phyloP scores from a whole-genome alignment of 2,113 vertebrate species.

The Eubucco bourcierii region DNA sequence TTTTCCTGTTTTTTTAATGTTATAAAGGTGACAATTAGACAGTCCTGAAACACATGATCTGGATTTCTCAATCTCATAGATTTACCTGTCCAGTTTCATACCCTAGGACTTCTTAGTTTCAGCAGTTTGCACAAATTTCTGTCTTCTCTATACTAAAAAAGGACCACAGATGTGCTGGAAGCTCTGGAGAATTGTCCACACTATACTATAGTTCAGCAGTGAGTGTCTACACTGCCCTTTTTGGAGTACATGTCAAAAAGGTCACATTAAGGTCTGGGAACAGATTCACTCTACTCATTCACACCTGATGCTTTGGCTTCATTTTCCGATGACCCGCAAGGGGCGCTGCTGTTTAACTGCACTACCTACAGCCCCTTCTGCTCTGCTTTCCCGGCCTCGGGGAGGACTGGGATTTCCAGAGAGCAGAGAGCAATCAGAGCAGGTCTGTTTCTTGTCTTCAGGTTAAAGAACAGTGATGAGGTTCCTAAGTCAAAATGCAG shows the following conservation, averaged over 20 bases:
- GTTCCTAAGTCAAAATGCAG: not conserved
- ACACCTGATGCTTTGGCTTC: rapidly evolving
- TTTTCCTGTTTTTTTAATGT: not conserved
- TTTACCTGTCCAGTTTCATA: not conserved
- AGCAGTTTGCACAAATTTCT: not conserved
- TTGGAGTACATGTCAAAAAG: rapidly evolving
- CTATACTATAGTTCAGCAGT: not conserved
- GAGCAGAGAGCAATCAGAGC: not conserved
- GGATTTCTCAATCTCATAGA: not conserved
- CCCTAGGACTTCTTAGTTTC: too few species aligned
- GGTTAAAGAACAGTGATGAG: not conserved
- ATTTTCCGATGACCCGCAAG: rapidly evolving
- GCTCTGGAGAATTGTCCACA: not conserved
- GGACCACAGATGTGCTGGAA: not conserved
- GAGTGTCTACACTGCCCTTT: not conserved
- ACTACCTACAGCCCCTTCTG: rapidly evolving
- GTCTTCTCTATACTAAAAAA: not conserved
- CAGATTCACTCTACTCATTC: rapidly evolving
- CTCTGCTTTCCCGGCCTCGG: not conserved
- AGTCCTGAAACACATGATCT: not conserved
- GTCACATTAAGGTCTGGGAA: rapidly evolving
- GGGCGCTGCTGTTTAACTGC: not conserved
- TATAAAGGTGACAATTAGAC: not conserved
- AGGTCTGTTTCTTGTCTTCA: not conserved
- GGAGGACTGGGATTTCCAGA: not conserved